Evolutionary conservation across 2,797 vertebrate species (phyloP), one percentile per base, ranked within the genome.

Genomic region (Cossypha caffra): DNA sequence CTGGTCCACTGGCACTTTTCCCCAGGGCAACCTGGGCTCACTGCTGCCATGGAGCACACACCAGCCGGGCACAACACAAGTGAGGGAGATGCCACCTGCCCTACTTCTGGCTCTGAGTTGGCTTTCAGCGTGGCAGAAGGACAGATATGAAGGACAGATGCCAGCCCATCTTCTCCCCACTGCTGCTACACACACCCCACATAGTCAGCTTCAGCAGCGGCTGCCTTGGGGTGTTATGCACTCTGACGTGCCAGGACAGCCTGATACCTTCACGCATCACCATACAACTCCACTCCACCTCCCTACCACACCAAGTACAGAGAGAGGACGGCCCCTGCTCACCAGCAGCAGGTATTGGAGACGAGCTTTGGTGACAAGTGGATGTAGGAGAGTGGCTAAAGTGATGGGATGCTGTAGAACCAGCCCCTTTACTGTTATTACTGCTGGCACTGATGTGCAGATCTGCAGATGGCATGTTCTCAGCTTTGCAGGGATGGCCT

Each of bases 11-110:
- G 17, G 2, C 31, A 33, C 51, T 42, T 61, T 35, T 24, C 38
- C 62, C 13, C 2, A 1, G 20, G 57, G 19, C 51, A 73, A 5
- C 59, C 45, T 2, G 4, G 67, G 33, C 87, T 86, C 0, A 0
- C 29, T 40, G 33, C 76, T 71, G 69, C 54, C 67, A 0, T 13
- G 17, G 37, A 91, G 59, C n/a, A 11, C 48, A 4, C 3, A 4
- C 21, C n/a, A 72, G 79, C 29, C 35, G 25, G 47, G 45, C 12
- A 57, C 26, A 6, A 16, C 66, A 43, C 20, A 20, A 57, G 40
- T 0, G 0, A 59, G 10, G 21, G 59, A 79, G 21, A 48, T 48
- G 26, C 59, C 67, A 37, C 48, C 57, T 76, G 33, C 71, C 48
- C 42, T 25, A 2, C 42, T 82, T 72, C 85, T 81, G 28, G 4